phyloP scores from a whole-genome alignment of 2,797 vertebrate species.

The Sebastes cheni region DNA sequence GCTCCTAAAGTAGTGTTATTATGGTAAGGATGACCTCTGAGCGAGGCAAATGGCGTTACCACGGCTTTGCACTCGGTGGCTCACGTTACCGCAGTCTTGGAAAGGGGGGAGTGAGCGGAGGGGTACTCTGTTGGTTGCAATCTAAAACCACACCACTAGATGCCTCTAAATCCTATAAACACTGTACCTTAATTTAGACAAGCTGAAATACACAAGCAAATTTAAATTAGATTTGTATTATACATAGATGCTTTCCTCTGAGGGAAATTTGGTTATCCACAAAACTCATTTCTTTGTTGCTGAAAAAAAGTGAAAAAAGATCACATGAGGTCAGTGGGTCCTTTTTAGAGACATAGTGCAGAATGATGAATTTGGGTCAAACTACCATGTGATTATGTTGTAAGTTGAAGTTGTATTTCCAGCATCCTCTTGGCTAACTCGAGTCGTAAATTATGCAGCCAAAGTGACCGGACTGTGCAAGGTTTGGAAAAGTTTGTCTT shows the following conservation, averaged over 20 bases:
- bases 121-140: neutral
- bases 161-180: neutral
- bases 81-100: too few species aligned
- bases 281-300: conserved; percentile 8
- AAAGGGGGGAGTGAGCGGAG: neutral
- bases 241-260: neutral
- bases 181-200: neutral
- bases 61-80: too few species aligned
- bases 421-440: conserved; percentile 6
- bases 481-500: conserved; percentile 1
- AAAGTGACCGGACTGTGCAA: neutral
- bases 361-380: conserved; percentile 34
- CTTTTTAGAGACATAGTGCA: conserved; percentile 26
- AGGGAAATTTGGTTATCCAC: conserved; percentile 18
- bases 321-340: conserved; percentile 32
- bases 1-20: neutral
- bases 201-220: neutral
- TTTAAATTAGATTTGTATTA: neutral
- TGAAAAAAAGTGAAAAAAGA: neutral
- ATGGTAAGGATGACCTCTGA: neutral
- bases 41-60: too few species aligned
- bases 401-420: conserved; percentile 45
- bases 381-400: conserved; percentile 60
- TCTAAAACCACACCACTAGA: neutral
- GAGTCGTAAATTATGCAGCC: conserved; percentile 20